These are phyloP conservation scores for Drosophila stalkeri DNA, from an alignment of 2,888 invertebrate species.

Conservation along the genomic window DNA sequence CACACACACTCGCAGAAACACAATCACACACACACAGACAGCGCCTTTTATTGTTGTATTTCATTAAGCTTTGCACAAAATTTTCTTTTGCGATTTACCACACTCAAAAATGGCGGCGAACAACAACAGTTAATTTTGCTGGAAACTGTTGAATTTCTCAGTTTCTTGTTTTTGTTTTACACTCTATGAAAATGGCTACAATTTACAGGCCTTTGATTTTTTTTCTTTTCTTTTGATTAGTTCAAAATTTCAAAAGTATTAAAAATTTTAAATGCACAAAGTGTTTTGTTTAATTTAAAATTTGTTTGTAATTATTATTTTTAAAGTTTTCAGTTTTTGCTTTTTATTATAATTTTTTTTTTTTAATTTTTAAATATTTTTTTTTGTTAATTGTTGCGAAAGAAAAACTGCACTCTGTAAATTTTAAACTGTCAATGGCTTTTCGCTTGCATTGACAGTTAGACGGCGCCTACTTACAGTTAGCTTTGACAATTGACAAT, in stretches of 20 bases:
- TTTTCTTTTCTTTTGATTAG: neutral
- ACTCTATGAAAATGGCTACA: conserved; percentile 17
- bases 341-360: conserved; percentile 16
- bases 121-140: conserved; percentile 47
- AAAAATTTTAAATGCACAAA: conserved; percentile 13
- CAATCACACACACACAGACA: conserved; percentile 2
- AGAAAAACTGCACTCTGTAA: conserved; percentile 51
- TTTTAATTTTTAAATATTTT: neutral
- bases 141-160: conserved; percentile 40
- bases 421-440: conserved; percentile 55
- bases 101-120: conserved; percentile 67
- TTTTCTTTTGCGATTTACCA: conserved; percentile 42
- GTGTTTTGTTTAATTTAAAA: conserved; percentile 2
- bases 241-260: conserved; percentile 2
- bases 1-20: conserved; percentile 2
- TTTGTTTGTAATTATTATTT: neutral
- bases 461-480: conserved; percentile 55
- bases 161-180: conserved; percentile 19
- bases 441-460: conserved; percentile 27
- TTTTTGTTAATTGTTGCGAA: conserved; percentile 33
- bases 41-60: conserved; percentile 43
- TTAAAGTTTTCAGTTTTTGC: neutral
- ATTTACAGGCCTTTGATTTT: neutral
- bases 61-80: conserved; percentile 32
- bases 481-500: conserved; percentile 50